Evolutionary conservation across 2,113 vertebrate genomes (phyloP).

Genomic region (Stercorarius parasiticus): DNA sequence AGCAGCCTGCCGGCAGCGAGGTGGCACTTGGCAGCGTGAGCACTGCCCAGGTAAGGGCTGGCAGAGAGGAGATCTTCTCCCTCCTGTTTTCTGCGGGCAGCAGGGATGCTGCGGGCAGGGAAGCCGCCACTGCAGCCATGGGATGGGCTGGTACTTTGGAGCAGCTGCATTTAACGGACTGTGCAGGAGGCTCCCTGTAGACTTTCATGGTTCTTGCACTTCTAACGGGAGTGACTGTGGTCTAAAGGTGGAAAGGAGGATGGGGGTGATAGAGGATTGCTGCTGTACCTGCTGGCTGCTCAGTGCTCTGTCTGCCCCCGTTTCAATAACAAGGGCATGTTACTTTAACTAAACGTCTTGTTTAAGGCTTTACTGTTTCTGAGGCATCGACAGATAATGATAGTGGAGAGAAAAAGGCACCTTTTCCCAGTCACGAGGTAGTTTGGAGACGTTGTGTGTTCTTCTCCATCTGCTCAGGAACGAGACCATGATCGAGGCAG

Average conservation of each 20-base stretch:
- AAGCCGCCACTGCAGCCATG: fast-evolving
- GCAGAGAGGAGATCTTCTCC: not conserved
- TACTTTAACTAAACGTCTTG: not conserved
- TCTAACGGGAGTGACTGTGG: not conserved
- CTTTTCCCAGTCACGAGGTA: not conserved
- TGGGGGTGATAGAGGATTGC: not conserved
- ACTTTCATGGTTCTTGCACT: not conserved
- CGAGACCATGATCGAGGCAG: not conserved
- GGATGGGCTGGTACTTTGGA: not conserved
- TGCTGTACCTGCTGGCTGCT: not conserved
- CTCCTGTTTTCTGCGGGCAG: not conserved
- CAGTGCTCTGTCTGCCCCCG: not conserved
- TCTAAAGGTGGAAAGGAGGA: not conserved
- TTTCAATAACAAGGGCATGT: not conserved
- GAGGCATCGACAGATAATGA: not conserved
- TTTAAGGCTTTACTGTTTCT: not conserved
- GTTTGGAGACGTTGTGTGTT: not conserved
- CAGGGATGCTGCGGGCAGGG: not conserved
- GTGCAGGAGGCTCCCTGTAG: not conserved
- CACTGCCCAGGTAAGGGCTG: not conserved
- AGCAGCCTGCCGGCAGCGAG: not conserved
- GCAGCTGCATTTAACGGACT: not conserved
- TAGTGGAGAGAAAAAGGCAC: not conserved
- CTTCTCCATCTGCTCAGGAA: not conserved
- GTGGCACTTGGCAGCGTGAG: not conserved